Evolutionary conservation across 2,113 vertebrate species (phyloP).

Genomic region (Donacobius atricapilla): DNA sequence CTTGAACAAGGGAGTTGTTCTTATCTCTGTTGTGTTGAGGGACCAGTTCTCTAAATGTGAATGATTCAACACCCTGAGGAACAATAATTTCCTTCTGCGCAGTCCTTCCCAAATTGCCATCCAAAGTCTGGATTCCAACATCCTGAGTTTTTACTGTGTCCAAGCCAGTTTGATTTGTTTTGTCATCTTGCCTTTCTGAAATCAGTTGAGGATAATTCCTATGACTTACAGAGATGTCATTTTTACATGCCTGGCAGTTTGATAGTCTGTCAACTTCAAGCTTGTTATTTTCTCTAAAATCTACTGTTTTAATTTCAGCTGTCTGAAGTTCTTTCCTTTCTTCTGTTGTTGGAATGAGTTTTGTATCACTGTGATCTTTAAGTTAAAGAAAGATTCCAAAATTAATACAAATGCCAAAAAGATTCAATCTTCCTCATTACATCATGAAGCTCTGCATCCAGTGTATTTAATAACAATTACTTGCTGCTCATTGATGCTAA

Average conservation of each 20-base stretch:
- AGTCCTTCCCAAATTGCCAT: constrained; percentile 13
- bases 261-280: constrained; percentile 42
- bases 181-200: constrained; percentile 35
- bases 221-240: constrained; percentile 22
- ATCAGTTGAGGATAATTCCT: constrained; percentile 1
- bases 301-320: constrained; percentile 13
- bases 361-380: constrained; percentile 52
- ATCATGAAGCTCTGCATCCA: background rate
- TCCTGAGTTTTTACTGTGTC: constrained; percentile 76
- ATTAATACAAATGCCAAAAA: background rate
- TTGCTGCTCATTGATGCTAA: background rate
- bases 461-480: background rate
- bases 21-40: background rate
- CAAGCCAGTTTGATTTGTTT: constrained; percentile 9
- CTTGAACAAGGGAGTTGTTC: background rate
- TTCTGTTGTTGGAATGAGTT: constrained; percentile 28
- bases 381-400: constrained; percentile 36
- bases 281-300: constrained; percentile 44
- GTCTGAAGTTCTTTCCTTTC: constrained; percentile 71
- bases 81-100: background rate
- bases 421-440: background rate
- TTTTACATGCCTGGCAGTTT: constrained; percentile 32
- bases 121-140: constrained; percentile 72
- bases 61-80: background rate
- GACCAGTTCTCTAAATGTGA: constrained; percentile 2